Base-by-base conservation (phyloP, 2,113 vertebrate genomes). In the Gavialis gangeticus region DNA sequence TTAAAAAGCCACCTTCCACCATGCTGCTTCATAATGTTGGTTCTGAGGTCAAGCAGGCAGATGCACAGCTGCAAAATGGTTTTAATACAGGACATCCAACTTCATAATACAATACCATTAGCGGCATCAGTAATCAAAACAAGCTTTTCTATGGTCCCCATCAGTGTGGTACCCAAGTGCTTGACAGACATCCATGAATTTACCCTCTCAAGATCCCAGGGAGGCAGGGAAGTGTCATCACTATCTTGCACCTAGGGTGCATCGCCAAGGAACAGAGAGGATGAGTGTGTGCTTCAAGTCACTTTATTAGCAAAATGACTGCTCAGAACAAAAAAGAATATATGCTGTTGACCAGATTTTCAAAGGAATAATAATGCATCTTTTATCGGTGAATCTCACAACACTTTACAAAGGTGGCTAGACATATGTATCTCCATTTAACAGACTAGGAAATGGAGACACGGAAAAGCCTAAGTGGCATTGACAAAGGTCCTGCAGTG, bases 121-220 rank as follows among this genome's bases (percentile, higher is more conserved):
- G 69, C 55, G 14, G 67, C 87, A 2, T 9, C 1, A 0, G 63
- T n/a, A n/a, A 28, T 46, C 21, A 3, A 37, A 55, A 80, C 30
- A 17, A 59, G 22, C 6, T 66, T 82, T n/a, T 24, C 46, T 10
- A 2, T 2, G 0, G n/a, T 58, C 59, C 28, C 17, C 2, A 0
- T 12, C 2, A 0, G 1, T 0, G 2, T 1, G 1, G 9, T 2
- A 4, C 16, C 6, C 0, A 1, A 60, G 37, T 1, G 0, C 24
- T 59, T 78, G 10, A 6, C 24, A 73, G 8, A 21, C 8, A n/a
- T n/a, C 7, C 14, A 24, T 46, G 79, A 25, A 19, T 84, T 86
- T 34, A 71, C 79, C 8, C 4, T 12, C 15, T 28, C 1, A 18
- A 12, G 24, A 13, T 30, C 21, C 3, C 3, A 66, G 0, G 1